These are phyloP conservation scores for Phrynosoma platyrhinos DNA, from an alignment of 2,113 vertebrate species.

Conservation along the genomic window DNA sequence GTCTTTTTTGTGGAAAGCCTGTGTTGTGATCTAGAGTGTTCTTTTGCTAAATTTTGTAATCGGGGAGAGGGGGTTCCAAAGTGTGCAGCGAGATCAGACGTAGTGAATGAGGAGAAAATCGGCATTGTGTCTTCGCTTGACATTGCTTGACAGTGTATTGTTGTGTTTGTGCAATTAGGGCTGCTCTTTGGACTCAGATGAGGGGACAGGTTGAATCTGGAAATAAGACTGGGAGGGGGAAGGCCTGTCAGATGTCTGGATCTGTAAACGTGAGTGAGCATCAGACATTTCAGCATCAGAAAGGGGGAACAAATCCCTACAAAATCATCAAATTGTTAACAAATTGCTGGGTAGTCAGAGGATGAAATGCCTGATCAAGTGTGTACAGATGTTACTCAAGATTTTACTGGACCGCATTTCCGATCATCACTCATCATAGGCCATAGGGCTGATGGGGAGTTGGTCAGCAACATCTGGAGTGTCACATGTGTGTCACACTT, in stretches of 20 bases:
- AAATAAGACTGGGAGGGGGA: not conserved
- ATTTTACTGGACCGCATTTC: not conserved
- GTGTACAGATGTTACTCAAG: too few species aligned
- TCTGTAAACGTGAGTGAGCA: not conserved
- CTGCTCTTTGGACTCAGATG: not conserved
- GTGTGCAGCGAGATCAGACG: not conserved
- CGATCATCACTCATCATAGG: not conserved
- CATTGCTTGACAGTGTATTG: not conserved
- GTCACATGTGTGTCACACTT: not conserved
- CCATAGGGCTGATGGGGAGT: too few species aligned
- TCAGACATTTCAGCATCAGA: not conserved
- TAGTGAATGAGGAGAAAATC: not conserved
- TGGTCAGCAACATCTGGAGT: not conserved
- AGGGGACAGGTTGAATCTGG: not conserved
- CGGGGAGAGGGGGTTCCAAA: not conserved
- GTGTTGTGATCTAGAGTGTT: not conserved
- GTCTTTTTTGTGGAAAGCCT: not conserved
- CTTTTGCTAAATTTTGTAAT: not conserved
- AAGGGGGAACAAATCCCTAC: not conserved
- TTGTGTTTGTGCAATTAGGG: not conserved
- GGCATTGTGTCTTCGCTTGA: not conserved
- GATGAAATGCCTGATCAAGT: not conserved
- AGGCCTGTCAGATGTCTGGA: not conserved
- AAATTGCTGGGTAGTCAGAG: too few species aligned
- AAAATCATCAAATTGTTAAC: not conserved